Percentiles rank a stretch among this genome's conserved stretches.
Evolutionary conservation across 2,113 vertebrate species (phyloP).

Genomic region (Lichenostomus cassidix): DNA sequence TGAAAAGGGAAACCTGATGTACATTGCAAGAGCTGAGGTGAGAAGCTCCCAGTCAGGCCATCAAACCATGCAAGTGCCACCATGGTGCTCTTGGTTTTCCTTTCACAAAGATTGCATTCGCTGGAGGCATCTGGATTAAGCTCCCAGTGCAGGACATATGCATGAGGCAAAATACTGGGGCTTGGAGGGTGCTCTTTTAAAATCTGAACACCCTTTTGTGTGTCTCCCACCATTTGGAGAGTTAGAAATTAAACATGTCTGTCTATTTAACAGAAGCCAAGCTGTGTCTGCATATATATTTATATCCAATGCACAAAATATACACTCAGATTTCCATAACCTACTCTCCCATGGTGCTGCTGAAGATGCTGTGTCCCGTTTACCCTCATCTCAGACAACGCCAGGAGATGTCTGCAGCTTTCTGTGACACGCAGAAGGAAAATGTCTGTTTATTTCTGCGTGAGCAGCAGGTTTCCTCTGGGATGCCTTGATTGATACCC

Average conservation of each 20-base stretch:
- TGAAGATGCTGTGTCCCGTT: not conserved
- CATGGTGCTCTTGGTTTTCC: not conserved
- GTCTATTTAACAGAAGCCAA: not conserved
- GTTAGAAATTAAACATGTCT: not conserved
- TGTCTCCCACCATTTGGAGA: not conserved
- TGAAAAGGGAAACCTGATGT: not conserved
- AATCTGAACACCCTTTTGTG: not conserved
- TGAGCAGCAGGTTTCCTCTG: not conserved
- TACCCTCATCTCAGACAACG: not conserved
- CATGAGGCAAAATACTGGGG: not conserved
- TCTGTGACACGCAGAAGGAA: not conserved
- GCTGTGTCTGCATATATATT: not conserved
- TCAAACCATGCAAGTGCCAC: not conserved
- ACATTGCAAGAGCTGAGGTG: not conserved
- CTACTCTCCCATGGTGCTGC: not conserved
- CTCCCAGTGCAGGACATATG: accelerated
- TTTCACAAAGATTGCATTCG: accelerated
- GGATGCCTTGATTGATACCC: not conserved
- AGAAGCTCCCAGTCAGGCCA: not conserved
- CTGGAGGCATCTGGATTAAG: not conserved
- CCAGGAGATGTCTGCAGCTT: not conserved
- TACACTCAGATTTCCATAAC: not conserved
- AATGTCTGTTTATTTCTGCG: not conserved
- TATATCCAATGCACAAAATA: not conserved
- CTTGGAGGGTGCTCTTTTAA: not conserved